These are phyloP conservation scores for Montipora capricornis DNA, from an alignment of 64 coral and sea anemone species.

Conservation along the genomic window DNA sequence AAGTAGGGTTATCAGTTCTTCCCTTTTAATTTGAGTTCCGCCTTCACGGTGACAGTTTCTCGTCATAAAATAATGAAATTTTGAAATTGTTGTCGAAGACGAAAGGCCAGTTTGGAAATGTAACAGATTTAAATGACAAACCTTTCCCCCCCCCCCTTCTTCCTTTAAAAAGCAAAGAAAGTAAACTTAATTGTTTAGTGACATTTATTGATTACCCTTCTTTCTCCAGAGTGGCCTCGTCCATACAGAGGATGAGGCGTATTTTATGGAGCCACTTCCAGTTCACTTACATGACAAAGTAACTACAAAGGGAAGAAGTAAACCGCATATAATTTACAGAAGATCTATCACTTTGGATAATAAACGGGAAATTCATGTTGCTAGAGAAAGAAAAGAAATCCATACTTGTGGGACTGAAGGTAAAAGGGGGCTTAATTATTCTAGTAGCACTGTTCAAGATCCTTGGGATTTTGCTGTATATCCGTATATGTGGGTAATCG, in stretches of 20 bases:
- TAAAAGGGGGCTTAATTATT: neutral
- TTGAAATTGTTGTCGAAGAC: too few relatives aligned
- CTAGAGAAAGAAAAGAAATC: constrained; percentile 63
- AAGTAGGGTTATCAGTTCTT: neutral
- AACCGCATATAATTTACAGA: constrained; percentile 82
- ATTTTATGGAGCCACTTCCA: constrained; percentile 87
- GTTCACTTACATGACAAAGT: constrained; percentile 69
- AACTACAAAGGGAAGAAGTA: constrained; percentile 36
- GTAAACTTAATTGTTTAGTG: neutral
- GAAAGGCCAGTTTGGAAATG: too few relatives aligned
- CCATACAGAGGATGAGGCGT: constrained; percentile 65
- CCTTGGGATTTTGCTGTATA: too few relatives aligned
- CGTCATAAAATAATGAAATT: too few relatives aligned
- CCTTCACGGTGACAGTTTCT: neutral
- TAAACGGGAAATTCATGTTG: neutral
- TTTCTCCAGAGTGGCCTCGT: constrained; percentile 66
- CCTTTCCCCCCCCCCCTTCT: too few relatives aligned
- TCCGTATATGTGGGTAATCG: too few relatives aligned
- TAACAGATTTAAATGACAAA: too few relatives aligned
- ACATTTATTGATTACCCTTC: neutral
- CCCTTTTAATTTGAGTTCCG: neutral
- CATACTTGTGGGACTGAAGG: constrained; percentile 88
- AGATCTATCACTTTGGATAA: constrained; percentile 7
- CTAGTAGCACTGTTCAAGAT: neutral
- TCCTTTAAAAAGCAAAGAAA: too few relatives aligned